Conservation (phyloP, 2,113 vertebrate species). For the Tichodroma muraria region DNA sequence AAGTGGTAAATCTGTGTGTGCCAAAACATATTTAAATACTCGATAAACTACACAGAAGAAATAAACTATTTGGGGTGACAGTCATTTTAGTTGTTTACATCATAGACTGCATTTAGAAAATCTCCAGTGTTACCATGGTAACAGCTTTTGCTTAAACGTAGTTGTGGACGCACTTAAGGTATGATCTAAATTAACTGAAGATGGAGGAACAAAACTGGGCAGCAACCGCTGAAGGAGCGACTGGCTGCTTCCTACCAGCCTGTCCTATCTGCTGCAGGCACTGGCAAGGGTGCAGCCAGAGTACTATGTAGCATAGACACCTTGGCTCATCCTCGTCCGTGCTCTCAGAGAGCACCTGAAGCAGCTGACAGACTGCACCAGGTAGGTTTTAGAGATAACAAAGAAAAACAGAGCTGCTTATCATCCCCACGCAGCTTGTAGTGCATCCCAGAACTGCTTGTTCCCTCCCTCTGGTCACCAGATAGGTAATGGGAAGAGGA, state of each 20-base stretch:
- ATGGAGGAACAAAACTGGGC: neutral
- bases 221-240: neutral
- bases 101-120: conserved; percentile 63
- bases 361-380: neutral
- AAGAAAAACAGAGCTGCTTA: neutral
- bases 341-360: neutral
- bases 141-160: conserved; percentile 67
- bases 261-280: neutral
- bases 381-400: neutral
- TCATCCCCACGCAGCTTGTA: neutral
- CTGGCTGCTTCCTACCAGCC: neutral
- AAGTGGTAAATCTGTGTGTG: conserved; percentile 57
- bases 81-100: conserved; percentile 67
- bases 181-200: conserved; percentile 59
- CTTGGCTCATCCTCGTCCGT: neutral
- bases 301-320: rapidly evolving
- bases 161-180: conserved; percentile 61
- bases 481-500: neutral
- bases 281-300: neutral
- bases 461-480: neutral
- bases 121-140: conserved; percentile 69
- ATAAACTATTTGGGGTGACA: conserved; percentile 59
- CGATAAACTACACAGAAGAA: conserved; percentile 52
- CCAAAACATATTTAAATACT: conserved; percentile 60
- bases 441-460: neutral